These are phyloP conservation scores for Drosophila atripex DNA, from an alignment of 2,888 invertebrate genomes.

Conservation along the genomic window DNA sequence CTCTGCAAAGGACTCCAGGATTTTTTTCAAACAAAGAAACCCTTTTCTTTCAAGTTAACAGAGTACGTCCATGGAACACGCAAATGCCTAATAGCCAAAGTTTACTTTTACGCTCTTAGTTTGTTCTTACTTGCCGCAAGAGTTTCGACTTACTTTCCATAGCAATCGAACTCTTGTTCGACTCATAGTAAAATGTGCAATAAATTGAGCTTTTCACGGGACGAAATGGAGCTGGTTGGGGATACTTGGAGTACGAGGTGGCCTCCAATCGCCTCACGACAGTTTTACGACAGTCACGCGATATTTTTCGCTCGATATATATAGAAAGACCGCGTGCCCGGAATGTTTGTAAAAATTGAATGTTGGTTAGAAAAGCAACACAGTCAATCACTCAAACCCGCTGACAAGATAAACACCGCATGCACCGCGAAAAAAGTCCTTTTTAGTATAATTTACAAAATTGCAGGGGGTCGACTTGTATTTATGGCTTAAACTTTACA, in stretches of 20 bases:
- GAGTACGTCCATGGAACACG: conserved; percentile 43
- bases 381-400: conserved; percentile 69
- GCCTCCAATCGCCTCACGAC: conserved; percentile 29
- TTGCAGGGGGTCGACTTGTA: neutral
- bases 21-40: neutral
- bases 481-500: neutral
- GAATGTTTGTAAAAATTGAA: conserved; percentile 69
- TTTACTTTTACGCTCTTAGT: conserved; percentile 32
- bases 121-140: conserved; percentile 38
- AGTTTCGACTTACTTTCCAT: conserved; percentile 49
- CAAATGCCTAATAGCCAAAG: conserved; percentile 51
- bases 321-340: conserved; percentile 62
- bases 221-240: neutral
- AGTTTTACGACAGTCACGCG: conserved; percentile 62
- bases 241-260: conserved; percentile 2
- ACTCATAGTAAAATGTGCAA: conserved; percentile 65
- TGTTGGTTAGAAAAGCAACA: conserved; percentile 74
- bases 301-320: conserved; percentile 60
- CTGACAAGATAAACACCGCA: conserved; percentile 55
- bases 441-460: neutral
- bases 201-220: conserved; percentile 65
- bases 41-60: neutral
- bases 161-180: conserved; percentile 64
- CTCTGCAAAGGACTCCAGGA: neutral
- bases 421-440: conserved; percentile 2